phyloP scores from a whole-genome alignment of 2,113 vertebrate genomes.

The Scalopus aquaticus region DNA sequence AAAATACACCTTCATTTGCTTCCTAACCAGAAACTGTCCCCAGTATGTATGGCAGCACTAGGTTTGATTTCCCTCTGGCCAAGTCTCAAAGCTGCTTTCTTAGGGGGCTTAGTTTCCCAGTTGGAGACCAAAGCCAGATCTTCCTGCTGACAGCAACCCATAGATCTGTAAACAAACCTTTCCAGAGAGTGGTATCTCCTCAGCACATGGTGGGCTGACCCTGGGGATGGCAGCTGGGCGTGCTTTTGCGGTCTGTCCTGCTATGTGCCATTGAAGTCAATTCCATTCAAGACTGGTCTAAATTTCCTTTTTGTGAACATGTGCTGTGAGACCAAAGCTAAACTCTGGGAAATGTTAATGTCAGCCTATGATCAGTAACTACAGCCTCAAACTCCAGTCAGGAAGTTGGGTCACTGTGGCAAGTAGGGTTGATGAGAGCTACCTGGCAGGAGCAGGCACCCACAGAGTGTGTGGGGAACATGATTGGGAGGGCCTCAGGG shows the following conservation, averaged over 20 bases:
- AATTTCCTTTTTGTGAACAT: neutral
- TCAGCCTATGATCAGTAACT: neutral
- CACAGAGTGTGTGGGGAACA: neutral
- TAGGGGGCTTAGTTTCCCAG: neutral
- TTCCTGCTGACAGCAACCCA: neutral
- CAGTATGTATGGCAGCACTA: neutral
- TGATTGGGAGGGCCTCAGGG: neutral
- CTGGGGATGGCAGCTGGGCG: neutral
- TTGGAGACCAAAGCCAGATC: neutral
- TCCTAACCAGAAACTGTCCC: neutral
- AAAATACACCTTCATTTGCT: neutral
- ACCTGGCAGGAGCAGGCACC: neutral
- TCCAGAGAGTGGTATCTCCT: neutral
- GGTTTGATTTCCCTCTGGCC: neutral
- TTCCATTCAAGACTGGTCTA: neutral
- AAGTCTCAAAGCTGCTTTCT: neutral
- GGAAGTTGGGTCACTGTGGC: neutral
- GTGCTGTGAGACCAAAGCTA: neutral
- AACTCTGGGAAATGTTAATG: neutral
- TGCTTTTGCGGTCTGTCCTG: neutral
- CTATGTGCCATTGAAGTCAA: neutral
- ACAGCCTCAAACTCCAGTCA: neutral
- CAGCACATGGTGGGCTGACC: neutral
- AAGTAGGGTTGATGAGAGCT: neutral
- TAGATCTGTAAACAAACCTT: neutral